Percentiles rank a stretch among this genome's conserved stretches.
Conservation (phyloP, 1,140 invertebrate genomes). For the Micrasema minimum region DNA sequence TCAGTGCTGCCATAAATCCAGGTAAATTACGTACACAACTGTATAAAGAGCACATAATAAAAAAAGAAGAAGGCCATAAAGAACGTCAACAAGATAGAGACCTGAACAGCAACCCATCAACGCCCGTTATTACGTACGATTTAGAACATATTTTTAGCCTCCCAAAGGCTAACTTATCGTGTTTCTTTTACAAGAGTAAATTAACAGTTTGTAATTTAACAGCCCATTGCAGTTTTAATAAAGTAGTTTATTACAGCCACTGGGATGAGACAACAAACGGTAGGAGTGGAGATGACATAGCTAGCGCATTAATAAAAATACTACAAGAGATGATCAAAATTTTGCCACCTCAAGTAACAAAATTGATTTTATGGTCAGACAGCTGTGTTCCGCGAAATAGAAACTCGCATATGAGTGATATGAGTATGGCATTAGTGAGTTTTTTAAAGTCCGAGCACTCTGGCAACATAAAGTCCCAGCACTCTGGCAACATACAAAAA, state of each 20-base stretch:
- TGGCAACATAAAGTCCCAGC: too few relatives aligned
- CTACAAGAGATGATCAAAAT: background rate
- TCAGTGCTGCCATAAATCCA: background rate
- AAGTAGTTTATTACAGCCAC: background rate
- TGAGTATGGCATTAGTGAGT: background rate
- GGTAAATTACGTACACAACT: background rate
- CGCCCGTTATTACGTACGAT: background rate
- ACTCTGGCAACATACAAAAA: background rate
- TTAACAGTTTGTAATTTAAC: background rate
- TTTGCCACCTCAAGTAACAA: slow-evolving; percentile 1
- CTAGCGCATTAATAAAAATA: background rate
- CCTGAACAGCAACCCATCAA: background rate
- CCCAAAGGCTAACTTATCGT: background rate
- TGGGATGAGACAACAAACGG: background rate
- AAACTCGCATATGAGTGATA: slow-evolving; percentile 12
- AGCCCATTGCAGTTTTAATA: background rate
- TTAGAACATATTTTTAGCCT: slow-evolving; percentile 5
- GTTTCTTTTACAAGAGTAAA: slow-evolving; percentile 1
- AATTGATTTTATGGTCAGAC: background rate
- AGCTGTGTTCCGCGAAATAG: background rate
- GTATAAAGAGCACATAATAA: slow-evolving; percentile 1
- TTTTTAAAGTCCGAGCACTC: background rate
- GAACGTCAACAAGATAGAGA: background rate
- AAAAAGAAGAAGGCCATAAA: background rate
- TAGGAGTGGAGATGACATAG: background rate